Evolutionary conservation across 2,797 vertebrate species (phyloP), one percentile per base, ranked within the genome.

Genomic region (Enteromius paludinosus): DNA sequence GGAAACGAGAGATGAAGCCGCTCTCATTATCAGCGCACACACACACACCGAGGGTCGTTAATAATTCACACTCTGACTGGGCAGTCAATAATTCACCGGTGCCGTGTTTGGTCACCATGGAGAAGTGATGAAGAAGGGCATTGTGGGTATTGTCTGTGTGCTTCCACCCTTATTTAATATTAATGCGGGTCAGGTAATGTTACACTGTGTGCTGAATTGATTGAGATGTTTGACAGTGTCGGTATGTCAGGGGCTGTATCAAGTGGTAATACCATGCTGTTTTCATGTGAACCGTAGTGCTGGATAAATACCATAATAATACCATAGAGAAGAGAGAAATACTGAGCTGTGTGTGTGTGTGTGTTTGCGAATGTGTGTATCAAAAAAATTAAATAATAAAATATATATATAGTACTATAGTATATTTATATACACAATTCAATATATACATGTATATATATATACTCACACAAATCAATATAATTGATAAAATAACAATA

Each of bases 61-160:
- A 95, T 95, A 93, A 94, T 95, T 95, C 89, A 95, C 92, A 88
- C 85, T 87, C 64, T 81, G 82, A 87, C 86, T 70, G 61, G 86
- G 83, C 43, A 90, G 93, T 94, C 93, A 95, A 94, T 94, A 92
- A 94, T 95, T 95, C 86, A 95, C 92, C 84, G 84, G 82, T 80
- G 76, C 79, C 87, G 90, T 90, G 89, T 91, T 71, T 38, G 1
- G 91, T 93, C 83, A 80, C 91, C 87, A 92, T 91, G 83, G 93
- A 52, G 86, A 94, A 80, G 71, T 75, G 85, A 85, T 43, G 0
- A 43, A 85, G 81, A 80, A 83, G n/a, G 78, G 78, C 52, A 68
- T 82, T 81, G 61, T 83, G 79, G 74, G 78, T 79, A 81, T 78
- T 78, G 70, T 72, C 78, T 45, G 81, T 81, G 81, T 61, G 28